These are phyloP conservation scores for Callipepla californica DNA, from an alignment of 2,113 vertebrate species.

Conservation along the genomic window DNA sequence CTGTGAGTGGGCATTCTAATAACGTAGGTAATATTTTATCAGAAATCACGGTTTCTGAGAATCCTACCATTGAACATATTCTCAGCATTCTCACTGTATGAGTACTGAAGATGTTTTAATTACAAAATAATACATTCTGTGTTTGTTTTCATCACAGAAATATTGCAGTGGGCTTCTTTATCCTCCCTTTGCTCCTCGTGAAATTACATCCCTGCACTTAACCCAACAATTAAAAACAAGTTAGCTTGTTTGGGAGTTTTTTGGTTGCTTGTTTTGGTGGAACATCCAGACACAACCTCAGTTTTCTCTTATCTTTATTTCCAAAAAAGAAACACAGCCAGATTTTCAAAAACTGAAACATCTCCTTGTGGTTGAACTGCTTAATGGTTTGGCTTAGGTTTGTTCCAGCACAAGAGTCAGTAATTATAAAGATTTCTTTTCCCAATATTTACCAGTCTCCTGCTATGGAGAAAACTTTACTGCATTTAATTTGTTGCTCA, in stretches of 20 bases:
- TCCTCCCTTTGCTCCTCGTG: background rate
- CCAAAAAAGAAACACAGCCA: background rate
- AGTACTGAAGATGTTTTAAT: background rate
- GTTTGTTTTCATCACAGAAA: background rate
- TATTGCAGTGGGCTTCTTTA: background rate
- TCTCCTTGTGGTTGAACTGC: slow-evolving; percentile 20
- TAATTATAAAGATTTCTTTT: slow-evolving; percentile 55
- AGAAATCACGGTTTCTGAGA: background rate
- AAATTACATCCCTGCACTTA: background rate
- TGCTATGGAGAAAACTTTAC: background rate
- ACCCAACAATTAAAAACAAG: background rate
- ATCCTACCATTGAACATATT: background rate
- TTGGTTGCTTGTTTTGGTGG: background rate
- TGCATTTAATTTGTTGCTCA: background rate
- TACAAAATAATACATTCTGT: background rate
- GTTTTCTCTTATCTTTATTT: slow-evolving; percentile 20
- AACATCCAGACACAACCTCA: background rate
- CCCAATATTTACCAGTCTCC: slow-evolving; percentile 13
- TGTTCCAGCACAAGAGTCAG: slow-evolving; percentile 48
- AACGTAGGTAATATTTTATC: background rate
- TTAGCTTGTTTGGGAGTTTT: background rate
- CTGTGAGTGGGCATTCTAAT: background rate
- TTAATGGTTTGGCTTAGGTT: slow-evolving; percentile 43
- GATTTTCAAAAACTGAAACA: slow-evolving; percentile 22
- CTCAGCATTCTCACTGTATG: background rate